A percentile compares a stretch with the other conserved stretches of the same genome.
These are phyloP conservation scores for Oryzias curvinotus DNA, from an alignment of 2,113 vertebrate genomes.

Conservation along the genomic window DNA sequence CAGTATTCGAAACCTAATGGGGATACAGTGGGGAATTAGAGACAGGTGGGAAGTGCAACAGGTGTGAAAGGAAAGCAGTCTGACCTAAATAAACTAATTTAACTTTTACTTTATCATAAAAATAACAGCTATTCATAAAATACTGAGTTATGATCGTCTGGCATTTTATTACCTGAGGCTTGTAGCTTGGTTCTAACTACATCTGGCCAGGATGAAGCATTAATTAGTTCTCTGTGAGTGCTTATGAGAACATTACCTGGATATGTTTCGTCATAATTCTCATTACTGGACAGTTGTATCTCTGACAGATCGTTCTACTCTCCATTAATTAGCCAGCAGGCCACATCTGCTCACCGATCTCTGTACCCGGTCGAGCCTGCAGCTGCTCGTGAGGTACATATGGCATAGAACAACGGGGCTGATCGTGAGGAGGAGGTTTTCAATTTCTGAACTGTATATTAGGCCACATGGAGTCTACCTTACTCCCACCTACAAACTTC, in stretches of 20 bases:
- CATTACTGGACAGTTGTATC: constrained; percentile 2
- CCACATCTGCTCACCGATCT: neutral
- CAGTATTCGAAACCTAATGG: too few relatives aligned
- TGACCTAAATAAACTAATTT: too few relatives aligned
- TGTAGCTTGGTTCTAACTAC: neutral
- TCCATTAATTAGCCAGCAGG: constrained; percentile 4
- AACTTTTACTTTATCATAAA: too few relatives aligned
- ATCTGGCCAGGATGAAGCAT: neutral
- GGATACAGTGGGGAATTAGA: too few relatives aligned
- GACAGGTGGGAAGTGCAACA: too few relatives aligned
- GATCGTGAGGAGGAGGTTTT: neutral
- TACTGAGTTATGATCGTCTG: neutral
- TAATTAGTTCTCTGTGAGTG: neutral
- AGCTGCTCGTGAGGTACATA: neutral
- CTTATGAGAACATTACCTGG: neutral
- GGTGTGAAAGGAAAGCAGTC: too few relatives aligned
- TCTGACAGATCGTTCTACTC: neutral
- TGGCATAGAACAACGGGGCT: neutral
- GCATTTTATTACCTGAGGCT: neutral
- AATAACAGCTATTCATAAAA: neutral
- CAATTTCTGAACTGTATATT: too few relatives aligned
- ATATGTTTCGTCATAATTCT: neutral
- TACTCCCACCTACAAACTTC: too few relatives aligned
- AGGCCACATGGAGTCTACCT: too few relatives aligned
- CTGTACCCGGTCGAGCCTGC: neutral